These are phyloP conservation scores for Rhea americana DNA, from an alignment of 2,113 vertebrate genomes.

Conservation along the genomic window DNA sequence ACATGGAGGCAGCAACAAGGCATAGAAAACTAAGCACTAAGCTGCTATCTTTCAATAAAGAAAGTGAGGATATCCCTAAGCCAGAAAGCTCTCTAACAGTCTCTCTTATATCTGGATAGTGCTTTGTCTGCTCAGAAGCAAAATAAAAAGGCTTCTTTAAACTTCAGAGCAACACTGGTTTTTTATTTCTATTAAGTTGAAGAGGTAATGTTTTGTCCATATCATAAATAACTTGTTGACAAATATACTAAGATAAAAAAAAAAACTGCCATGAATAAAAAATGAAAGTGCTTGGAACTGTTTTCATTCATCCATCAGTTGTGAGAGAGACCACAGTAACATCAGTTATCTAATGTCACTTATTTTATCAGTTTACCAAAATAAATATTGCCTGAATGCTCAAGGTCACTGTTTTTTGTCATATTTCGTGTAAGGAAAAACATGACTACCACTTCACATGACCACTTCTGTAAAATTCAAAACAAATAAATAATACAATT, in stretches of 20 bases:
- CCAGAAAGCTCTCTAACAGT: background rate
- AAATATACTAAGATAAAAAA: background rate
- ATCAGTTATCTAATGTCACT: background rate
- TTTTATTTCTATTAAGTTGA: background rate
- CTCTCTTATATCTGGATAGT: background rate
- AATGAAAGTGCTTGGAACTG: background rate
- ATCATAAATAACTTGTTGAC: background rate
- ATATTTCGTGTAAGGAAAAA: background rate
- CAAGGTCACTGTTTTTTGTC: background rate
- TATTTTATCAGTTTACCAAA: background rate
- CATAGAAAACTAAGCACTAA: background rate
- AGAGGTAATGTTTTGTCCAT: background rate
- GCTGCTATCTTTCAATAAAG: background rate
- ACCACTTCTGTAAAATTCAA: background rate
- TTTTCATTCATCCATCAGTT: background rate
- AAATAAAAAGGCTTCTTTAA: background rate
- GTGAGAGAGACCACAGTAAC: background rate
- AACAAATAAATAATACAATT: background rate
- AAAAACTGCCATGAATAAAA: background rate
- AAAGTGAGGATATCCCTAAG: background rate
- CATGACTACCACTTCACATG: background rate
- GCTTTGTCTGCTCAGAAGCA: background rate
- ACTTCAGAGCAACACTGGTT: background rate
- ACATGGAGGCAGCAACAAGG: background rate
- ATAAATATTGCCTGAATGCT: background rate